Evolutionary conservation across 2,888 invertebrate genomes (phyloP).

Genomic region (Melanostoma scalare): DNA sequence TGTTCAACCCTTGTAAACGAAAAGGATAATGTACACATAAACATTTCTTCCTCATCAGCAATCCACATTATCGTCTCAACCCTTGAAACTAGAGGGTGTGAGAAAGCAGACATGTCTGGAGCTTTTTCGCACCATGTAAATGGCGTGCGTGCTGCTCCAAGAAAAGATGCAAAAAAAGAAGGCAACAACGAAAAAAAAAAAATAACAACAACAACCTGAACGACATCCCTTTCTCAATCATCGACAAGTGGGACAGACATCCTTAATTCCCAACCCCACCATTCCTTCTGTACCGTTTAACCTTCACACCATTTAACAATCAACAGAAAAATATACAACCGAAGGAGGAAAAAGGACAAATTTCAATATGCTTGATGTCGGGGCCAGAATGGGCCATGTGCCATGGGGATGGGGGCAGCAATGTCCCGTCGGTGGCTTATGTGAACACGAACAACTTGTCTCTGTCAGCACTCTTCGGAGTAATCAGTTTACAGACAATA

Average conservation of each 20-base stretch:
- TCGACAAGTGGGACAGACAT: conserved; percentile 70
- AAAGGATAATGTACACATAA: conserved; percentile 72
- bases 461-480: conserved; percentile 62
- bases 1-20: conserved; percentile 68
- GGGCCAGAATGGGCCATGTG: conserved; percentile 59
- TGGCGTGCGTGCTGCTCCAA: conserved; percentile 64
- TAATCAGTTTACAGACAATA: conserved; percentile 72
- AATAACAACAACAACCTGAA: conserved; percentile 39
- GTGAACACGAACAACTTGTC: conserved; percentile 69
- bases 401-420: conserved; percentile 26
- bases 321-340: conserved; percentile 39
- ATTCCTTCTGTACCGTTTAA: conserved; percentile 35
- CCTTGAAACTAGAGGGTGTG: conserved; percentile 4
- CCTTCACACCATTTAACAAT: conserved; percentile 72
- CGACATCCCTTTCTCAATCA: conserved; percentile 69
- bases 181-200: conserved; percentile 8
- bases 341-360: conserved; percentile 64
- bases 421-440: conserved; percentile 60
- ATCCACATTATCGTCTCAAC: conserved; percentile 50
- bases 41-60: conserved; percentile 69
- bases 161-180: conserved; percentile 31
- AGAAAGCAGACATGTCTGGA: conserved; percentile 66
- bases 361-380: conserved; percentile 68
- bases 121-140: conserved; percentile 48
- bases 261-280: conserved; percentile 58